These are phyloP conservation scores for Dolichomitus sp. DNA, from an alignment of 2,888 invertebrate species.

Conservation along the genomic window DNA sequence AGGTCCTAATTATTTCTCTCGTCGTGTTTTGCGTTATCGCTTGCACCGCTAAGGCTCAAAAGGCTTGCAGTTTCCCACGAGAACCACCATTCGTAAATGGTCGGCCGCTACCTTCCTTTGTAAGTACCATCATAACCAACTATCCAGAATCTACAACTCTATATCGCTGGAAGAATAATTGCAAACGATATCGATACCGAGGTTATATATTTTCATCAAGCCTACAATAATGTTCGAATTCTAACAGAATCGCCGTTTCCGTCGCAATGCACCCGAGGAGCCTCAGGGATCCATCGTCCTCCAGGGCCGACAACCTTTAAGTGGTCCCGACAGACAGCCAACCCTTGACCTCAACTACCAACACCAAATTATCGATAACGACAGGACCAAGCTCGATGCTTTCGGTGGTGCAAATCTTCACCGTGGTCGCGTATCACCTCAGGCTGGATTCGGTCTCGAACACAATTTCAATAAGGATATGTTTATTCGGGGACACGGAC, in stretches of 20 bases:
- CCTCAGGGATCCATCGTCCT: slow-evolving; percentile 50
- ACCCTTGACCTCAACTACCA: slow-evolving; percentile 56
- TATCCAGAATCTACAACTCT: not conserved
- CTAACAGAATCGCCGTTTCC: slow-evolving; percentile 39
- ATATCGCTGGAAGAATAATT: not conserved
- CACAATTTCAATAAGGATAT: slow-evolving; percentile 64
- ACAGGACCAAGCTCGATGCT: slow-evolving; percentile 47
- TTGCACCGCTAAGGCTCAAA: slow-evolving; percentile 35
- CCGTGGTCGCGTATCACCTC: slow-evolving; percentile 62
- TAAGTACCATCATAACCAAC: not conserved
- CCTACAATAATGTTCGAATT: not conserved
- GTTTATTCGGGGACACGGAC: slow-evolving; percentile 65
- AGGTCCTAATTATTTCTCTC: slow-evolving; percentile 28
- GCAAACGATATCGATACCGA: not conserved
- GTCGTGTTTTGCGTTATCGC: slow-evolving; percentile 22
- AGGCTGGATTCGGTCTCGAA: slow-evolving; percentile 63
- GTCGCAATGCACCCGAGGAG: slow-evolving; percentile 41
- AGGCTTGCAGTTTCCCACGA: not conserved
- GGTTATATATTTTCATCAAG: not conserved
- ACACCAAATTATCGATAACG: slow-evolving; percentile 40
- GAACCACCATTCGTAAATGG: not conserved
- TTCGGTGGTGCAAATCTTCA: slow-evolving; percentile 69
- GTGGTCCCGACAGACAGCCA: slow-evolving; percentile 27
- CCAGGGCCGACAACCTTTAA: slow-evolving; percentile 5
- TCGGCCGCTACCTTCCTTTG: not conserved